Evolutionary conservation across 2,888 invertebrate species (phyloP).

Genomic region (Calephelis perditalis): DNA sequence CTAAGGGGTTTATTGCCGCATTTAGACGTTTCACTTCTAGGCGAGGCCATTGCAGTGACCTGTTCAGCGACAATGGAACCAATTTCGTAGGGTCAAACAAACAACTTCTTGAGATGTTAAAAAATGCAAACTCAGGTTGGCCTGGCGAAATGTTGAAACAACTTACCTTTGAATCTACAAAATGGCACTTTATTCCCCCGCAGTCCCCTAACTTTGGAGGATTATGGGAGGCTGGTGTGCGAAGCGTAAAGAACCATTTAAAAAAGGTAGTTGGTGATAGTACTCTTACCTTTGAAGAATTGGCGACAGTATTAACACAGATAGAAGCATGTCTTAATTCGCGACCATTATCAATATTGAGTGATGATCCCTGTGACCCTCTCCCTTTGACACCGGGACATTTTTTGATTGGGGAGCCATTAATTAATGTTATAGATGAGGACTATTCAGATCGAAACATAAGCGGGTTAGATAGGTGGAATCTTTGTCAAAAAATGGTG

Average conservation of each 20-base stretch:
- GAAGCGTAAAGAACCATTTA: conserved; percentile 19
- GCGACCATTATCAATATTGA: conserved; percentile 23
- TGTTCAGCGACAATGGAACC: conserved; percentile 30
- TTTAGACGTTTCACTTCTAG: conserved; percentile 23
- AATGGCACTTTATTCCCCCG: conserved; percentile 28
- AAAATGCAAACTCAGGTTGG: conserved; percentile 16
- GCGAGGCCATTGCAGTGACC: conserved; percentile 23
- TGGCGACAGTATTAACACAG: conserved; percentile 27
- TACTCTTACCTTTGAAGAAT: conserved; percentile 26
- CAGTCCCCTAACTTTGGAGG: conserved; percentile 27
- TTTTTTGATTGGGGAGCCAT: conserved; percentile 29
- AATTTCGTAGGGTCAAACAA: conserved; percentile 29
- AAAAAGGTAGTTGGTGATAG: conserved; percentile 19
- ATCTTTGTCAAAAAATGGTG: conserved; percentile 29
- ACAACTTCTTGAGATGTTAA: conserved; percentile 19
- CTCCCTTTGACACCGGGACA: conserved; percentile 17
- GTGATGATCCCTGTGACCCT: conserved; percentile 27
- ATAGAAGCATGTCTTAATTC: conserved; percentile 31
- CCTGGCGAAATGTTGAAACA: conserved; percentile 17
- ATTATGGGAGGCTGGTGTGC: conserved; percentile 26
- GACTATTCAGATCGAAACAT: conserved; percentile 13
- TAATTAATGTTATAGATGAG: conserved; percentile 14
- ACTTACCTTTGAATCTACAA: conserved; percentile 16
- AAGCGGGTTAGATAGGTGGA: conserved; percentile 25
- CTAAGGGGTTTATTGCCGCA: conserved; percentile 32